Base-by-base conservation (phyloP, 1,140 invertebrate genomes). In the Drosophila repletoides region DNA sequence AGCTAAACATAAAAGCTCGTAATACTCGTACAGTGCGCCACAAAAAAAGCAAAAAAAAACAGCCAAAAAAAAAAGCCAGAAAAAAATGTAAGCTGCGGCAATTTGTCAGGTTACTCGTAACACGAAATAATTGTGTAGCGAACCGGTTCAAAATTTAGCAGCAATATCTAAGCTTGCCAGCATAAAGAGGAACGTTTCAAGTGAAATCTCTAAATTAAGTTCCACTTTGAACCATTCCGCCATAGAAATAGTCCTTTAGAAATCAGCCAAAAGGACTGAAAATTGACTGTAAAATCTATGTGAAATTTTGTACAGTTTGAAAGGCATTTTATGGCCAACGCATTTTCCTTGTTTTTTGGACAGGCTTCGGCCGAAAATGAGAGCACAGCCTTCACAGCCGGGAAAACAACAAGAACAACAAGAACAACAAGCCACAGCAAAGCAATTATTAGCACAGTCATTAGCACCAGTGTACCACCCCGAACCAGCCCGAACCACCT, bases 381-480 rank as follows among this genome's bases (percentile, higher is more conserved):
- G 45, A 31, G 64, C 31, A 45, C 7, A 2, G 33, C 52, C 28
- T 21, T 21, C 34, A 21, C 21, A 56, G 49, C 59, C 26, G 33
- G 24, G 21, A 38, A 49, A 48, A 26, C 17, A 6, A 12, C 56
- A 45, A 24, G 45, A 71, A 33, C 28, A 48, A 31, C 28, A 10
- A 46, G 29, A 45, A 46, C 59, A 75, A 55, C 61, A 55, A 14
- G 67, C 76, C 73, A 61, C 56, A 61, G 61, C 56, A 66, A 80
- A 53, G 65, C 59, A 70, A 80, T 74, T 79, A 79, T 79, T 74
- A 56, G 75, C 75, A 59, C 49, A 59, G 76, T 70, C 75, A 80
- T 77, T 77, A 77, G 67, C 68, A n/a, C n/a, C n/a, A 68, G 36
- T 24, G 58, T 36, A 15, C 29, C 38, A 10, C 43, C 34, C 28